A percentile compares a stretch with the other conserved stretches of the same genome.
These are phyloP conservation scores for Tricholaema leucomelas DNA, from an alignment of 2,113 vertebrate species.

Conservation along the genomic window DNA sequence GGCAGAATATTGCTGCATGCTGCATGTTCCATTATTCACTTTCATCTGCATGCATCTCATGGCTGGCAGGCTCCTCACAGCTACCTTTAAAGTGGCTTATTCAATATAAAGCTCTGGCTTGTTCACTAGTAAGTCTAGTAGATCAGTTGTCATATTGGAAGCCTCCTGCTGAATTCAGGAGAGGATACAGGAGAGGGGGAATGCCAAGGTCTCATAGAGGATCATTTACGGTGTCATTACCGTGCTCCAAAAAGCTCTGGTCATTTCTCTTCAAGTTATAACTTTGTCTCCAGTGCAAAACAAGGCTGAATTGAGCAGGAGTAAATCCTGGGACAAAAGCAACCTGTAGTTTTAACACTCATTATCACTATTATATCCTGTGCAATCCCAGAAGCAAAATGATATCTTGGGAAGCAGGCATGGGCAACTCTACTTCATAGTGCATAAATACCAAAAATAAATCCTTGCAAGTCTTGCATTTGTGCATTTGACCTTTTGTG, in stretches of 20 bases:
- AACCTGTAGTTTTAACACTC: not conserved
- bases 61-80: constrained; percentile 65
- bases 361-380: not conserved
- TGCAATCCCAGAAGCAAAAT: not conserved
- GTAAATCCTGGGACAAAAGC: not conserved
- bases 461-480: not conserved
- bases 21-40: constrained; percentile 75
- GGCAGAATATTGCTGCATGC: constrained; percentile 68
- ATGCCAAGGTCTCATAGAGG: constrained; percentile 4
- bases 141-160: constrained; percentile 66
- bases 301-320: not conserved
- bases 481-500: not conserved
- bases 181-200: constrained; percentile 33
- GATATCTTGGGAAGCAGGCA: not conserved
- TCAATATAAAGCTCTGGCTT: constrained; percentile 53
- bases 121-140: constrained; percentile 62
- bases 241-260: constrained; percentile 8
- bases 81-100: constrained; percentile 69
- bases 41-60: constrained; percentile 74
- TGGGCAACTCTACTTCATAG: not conserved
- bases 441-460: not conserved
- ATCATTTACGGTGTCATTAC: constrained; percentile 16
- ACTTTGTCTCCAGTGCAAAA: not conserved
- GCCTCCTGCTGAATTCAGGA: constrained; percentile 62
- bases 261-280: constrained; percentile 40